phyloP scores from a whole-genome alignment of 2,113 vertebrate species.

The Cynocephalus volans region DNA sequence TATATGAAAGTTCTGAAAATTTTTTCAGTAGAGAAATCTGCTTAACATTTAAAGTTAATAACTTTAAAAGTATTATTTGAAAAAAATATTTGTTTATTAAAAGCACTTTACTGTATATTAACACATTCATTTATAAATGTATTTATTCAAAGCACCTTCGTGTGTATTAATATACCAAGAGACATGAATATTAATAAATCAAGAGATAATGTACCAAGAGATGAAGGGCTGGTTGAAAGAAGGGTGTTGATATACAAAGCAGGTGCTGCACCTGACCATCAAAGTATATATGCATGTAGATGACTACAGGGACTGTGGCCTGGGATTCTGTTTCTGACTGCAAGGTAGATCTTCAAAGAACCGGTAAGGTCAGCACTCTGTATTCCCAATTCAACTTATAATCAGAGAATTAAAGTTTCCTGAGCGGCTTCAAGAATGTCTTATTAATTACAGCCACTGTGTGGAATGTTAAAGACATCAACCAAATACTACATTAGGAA shows the following conservation, averaged over 20 bases:
- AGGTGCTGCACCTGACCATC: accelerated
- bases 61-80: not conserved
- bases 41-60: not conserved
- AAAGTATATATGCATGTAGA: accelerated
- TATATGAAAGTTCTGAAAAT: constrained; percentile 5
- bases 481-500: not conserved
- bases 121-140: not conserved
- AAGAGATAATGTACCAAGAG: not conserved
- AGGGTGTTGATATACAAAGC: accelerated
- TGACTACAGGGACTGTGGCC: too few species aligned
- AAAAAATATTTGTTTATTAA: not conserved
- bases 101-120: not conserved
- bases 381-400: not conserved
- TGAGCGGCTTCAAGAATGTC: not conserved
- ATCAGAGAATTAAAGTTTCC: not conserved
- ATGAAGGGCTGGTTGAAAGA: not conserved
- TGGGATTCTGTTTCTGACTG: not conserved
- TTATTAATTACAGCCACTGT: not conserved
- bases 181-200: not conserved
- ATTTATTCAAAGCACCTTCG: not conserved
- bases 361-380: not conserved
- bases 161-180: not conserved
- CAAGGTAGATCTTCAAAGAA: not conserved
- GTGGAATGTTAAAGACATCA: not conserved
- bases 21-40: not conserved